These are phyloP conservation scores for Steatocranus sp. DNA, from an alignment of 2,797 vertebrate genomes.

Conservation along the genomic window DNA sequence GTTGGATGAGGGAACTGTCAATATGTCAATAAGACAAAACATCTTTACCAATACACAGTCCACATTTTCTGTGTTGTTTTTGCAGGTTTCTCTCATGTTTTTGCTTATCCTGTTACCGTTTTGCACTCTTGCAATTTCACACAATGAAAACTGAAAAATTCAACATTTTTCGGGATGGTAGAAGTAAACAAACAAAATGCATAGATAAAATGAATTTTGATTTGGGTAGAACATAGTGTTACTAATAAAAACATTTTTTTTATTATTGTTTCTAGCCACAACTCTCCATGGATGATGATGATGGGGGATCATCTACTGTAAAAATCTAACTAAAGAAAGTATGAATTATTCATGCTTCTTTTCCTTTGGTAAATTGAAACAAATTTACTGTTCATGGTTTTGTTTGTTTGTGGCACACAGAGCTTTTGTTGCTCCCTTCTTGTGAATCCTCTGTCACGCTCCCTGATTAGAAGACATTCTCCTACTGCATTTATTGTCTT, in stretches of 20 bases:
- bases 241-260: background rate
- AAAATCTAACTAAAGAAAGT: constrained; percentile 6
- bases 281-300: background rate
- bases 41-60: background rate
- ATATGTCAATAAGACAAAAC: background rate
- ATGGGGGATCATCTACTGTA: constrained; percentile 9
- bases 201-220: background rate
- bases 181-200: background rate
- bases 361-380: constrained; percentile 34
- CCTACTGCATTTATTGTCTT: background rate
- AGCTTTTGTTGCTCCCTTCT: background rate
- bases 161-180: background rate
- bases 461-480: constrained; percentile 28
- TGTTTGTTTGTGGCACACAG: background rate
- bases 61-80: background rate
- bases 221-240: background rate
- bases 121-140: background rate
- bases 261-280: background rate
- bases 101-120: background rate
- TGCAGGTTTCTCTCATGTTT: background rate
- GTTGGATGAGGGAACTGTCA: background rate
- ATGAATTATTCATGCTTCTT: constrained; percentile 42
- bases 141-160: background rate
- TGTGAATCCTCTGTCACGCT: background rate
- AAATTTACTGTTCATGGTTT: constrained; percentile 6